Base-by-base conservation (phyloP, 2,113 vertebrate species). In the Clinocottus analis region DNA sequence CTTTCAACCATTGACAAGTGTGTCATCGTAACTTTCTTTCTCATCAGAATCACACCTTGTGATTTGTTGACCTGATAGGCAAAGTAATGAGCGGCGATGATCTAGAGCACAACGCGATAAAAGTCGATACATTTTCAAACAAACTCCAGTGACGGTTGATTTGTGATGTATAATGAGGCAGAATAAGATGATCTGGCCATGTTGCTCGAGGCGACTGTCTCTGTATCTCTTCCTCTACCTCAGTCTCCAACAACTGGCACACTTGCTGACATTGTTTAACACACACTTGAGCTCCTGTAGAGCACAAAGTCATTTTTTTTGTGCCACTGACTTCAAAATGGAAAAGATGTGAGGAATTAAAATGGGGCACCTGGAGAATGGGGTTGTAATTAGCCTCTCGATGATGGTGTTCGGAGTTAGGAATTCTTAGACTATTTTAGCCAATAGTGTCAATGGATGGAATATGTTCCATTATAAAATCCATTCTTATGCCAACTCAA, bases 361-460 rank as follows among this genome's bases (percentile, higher is more conserved):
- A 78, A 77, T 53, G 53, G 73, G 33, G 21, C 64, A 85, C 71
- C 64, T 80, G 58, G 62, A 65, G 67, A 37, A 45, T 58, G 45
- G 55, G 82, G 85, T 82, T 82, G 58, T 79, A 84, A 90, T 87
- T 77, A 79, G 47, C 43, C 67, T 81, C 79, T 79, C 66, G 74
- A 71, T 13, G 11, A 56, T n/a, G n/a, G 12, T 39, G 21, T 58
- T 49, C 16, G 8, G 51, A 53, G 27, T 60, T n/a, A 64, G 19
- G 31, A n/a, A n/a, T 17, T 31, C 23, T 14, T 16, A 35, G 17
- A 53, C 43, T 70, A 14, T 59, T 41, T 27, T 1, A 31, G 12
- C 31, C 27, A 43, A 3, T 23, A 16, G 17, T 19, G 1, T 29
- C 16, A n/a, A 8, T 35, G 29, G 7, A 53, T 53, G 51, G 51